Evolutionary conservation across 1,140 invertebrate species (phyloP), one percentile per base, ranked within the genome.

Genomic region (Papilio glaucus): DNA sequence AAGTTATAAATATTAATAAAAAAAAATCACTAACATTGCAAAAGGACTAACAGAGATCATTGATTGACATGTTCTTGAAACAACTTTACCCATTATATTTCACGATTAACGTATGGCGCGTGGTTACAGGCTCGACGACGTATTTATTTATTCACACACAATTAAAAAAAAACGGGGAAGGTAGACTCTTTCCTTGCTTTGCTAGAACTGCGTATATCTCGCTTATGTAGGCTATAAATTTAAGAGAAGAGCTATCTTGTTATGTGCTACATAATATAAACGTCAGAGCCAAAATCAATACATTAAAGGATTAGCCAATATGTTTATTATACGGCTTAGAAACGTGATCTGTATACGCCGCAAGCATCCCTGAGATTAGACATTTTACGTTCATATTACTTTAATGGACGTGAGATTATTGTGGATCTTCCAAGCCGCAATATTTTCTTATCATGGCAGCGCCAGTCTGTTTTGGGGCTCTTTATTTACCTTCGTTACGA

Each of bases 401-500:
- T 57, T 57, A 57, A 57, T 26, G 49, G 49, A 57, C 49, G 49
- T 57, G 49, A 57, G 49, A 57, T 57, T 57, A 57, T 26, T 57
- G 49, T 57, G 21, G 49, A 57, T 57, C 21, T 57, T 57, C 49
- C 21, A 24, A 57, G 49, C 49, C 24, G 49, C 21, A 18, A 57
- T 57, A 57, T 57, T 57, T 57, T 57, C 49, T 57, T 57, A 57
- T 57, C 49, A 24, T 12, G 24, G 49, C 21, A 21, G 21, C 49
- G 12, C 21, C 49, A 57, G 9, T 24, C 49, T 57, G 49, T 26
- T 57, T 57, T 9, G 21, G 21, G 49, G 49, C 29, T 33, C 29
- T 49, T 49, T 49, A 49, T 49, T 49, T 49, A 57, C 49, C 18
- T 57, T 57, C 24, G 49, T 57, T 26, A 26, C 49, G 49, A 57